Base-by-base conservation (phyloP, 2,113 vertebrate genomes). In the Potamarius usumacintae region DNA sequence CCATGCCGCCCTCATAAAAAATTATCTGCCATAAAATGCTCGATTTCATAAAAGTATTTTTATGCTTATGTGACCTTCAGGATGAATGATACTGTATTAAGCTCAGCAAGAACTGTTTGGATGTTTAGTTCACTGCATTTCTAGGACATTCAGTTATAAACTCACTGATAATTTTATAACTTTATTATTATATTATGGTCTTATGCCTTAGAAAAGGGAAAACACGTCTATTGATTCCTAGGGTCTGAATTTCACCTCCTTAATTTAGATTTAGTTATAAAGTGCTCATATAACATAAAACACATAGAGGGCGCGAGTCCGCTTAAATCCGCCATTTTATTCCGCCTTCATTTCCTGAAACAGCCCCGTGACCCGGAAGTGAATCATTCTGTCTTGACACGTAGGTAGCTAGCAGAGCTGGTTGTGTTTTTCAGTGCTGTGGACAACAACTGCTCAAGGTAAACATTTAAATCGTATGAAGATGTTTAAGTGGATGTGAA, bases 361-460 rank as follows among this genome's bases (percentile, higher is more conserved):
- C 34, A 2, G 69, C 84, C 7, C 5, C 62, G 55, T 12, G 83
- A 89, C 82, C 92, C 93, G 94, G 95, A 94, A 94, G 76, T 80
- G 72, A 86, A 77, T 8, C 80, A 18, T 89, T 74, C 58, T 89
- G 82, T 91, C 86, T 85, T 95, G 95, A 96, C 95, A 96, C 95
- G 95, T 96, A 95, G 93, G 20, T 82, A 62, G 57, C 5, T 93
- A 92, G 90, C 76, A 62, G 83, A 90, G 91, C 91, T 92, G 93
- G 93, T 89, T 90, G 86, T 53, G 85, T 30, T 89, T 72, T 52
- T 48, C 18, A n/a, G 12, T 20, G 27, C 65, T 82, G 17, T n/a
- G 11, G 15, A 20, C 48, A 58, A 42, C 60, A 5, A 5, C 53
- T 10, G 18, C 7, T 83, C 8, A 8, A 53, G 11, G 9, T 84